A percentile compares a stretch with the other conserved stretches of the same genome.
Evolutionary conservation across 53 echinoderm and acorn worm genomes (phyloP).

Genomic region (Zoroaster sp.): DNA sequence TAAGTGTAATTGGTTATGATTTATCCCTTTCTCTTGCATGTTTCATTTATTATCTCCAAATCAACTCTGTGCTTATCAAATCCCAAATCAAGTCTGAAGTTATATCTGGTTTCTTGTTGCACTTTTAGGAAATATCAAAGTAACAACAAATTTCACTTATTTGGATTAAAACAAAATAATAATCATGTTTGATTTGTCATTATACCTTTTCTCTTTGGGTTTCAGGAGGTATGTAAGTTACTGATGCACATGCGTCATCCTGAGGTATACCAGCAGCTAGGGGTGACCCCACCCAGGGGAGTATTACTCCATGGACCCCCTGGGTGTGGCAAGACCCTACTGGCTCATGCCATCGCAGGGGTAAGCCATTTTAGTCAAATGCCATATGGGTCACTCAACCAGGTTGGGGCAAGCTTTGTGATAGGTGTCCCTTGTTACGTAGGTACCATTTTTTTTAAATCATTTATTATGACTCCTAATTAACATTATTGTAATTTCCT

Average conservation of each 20-base stretch:
- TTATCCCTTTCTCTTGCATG: background rate
- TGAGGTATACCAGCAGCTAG: constrained; percentile 93
- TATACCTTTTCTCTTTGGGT: background rate
- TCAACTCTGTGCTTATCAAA: too few species aligned
- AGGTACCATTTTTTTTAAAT: too few species aligned
- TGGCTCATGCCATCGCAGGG: constrained; percentile 98
- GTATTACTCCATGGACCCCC: constrained; percentile 97
- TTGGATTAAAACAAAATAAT: background rate
- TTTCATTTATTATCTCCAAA: too few species aligned
- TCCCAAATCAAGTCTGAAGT: too few species aligned
- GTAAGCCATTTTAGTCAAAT: constrained; percentile 54
- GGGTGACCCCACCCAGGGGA: constrained; percentile 93
- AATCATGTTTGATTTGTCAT: background rate
- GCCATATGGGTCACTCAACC: too few species aligned
- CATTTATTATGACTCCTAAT: too few species aligned
- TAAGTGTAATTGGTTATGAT: background rate
- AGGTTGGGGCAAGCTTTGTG: too few species aligned
- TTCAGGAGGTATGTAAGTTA: constrained; percentile 91
- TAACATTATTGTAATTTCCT: too few species aligned
- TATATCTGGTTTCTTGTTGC: too few species aligned
- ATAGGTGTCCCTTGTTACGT: too few species aligned
- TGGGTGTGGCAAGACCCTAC: constrained; percentile 96
- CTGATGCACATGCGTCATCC: constrained; percentile 94
- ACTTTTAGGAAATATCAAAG: too few species aligned
- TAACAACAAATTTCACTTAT: too few species aligned